Evolutionary conservation across 1,140 invertebrate genomes (phyloP).

Genomic region (Penaeus vannamei): DNA sequence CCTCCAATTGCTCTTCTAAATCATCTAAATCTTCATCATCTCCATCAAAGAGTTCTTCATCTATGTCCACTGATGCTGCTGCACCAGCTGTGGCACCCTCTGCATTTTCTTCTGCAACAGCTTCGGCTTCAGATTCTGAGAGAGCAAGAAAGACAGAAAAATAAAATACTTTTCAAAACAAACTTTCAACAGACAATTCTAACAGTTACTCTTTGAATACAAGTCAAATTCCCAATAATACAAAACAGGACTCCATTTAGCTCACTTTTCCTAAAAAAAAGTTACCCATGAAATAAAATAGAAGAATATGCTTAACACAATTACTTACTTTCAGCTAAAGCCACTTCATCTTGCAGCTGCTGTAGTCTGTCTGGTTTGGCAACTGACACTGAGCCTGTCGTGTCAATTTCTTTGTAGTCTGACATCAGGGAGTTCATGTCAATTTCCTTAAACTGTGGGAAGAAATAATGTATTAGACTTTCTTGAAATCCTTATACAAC

Average conservation of each 20-base stretch:
- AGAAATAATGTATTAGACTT: background rate
- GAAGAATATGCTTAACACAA: conserved; percentile 50
- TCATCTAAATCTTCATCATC: conserved; percentile 32
- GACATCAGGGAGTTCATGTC: conserved; percentile 39
- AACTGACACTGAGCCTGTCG: conserved; percentile 14
- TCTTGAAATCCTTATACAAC: too few relatives aligned
- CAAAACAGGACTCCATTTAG: too few relatives aligned
- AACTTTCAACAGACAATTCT: background rate
- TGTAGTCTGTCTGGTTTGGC: conserved; percentile 50
- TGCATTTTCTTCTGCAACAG: background rate
- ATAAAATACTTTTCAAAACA: background rate
- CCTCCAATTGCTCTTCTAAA: conserved; percentile 26
- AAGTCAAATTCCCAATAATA: background rate
- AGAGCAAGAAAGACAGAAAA: background rate
- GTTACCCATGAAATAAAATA: too few relatives aligned
- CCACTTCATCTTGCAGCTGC: conserved; percentile 49
- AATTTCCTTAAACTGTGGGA: conserved; percentile 51
- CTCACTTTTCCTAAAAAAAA: too few relatives aligned
- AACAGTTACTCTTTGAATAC: background rate
- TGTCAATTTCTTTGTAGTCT: conserved; percentile 44
- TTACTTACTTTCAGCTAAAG: conserved; percentile 69
- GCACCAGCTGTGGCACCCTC: background rate
- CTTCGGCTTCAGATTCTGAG: background rate
- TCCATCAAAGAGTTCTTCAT: conserved; percentile 33
- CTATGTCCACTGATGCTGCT: conserved; percentile 19